phyloP scores from a whole-genome alignment of 2,113 vertebrate genomes.

The Irena cyanogastra region DNA sequence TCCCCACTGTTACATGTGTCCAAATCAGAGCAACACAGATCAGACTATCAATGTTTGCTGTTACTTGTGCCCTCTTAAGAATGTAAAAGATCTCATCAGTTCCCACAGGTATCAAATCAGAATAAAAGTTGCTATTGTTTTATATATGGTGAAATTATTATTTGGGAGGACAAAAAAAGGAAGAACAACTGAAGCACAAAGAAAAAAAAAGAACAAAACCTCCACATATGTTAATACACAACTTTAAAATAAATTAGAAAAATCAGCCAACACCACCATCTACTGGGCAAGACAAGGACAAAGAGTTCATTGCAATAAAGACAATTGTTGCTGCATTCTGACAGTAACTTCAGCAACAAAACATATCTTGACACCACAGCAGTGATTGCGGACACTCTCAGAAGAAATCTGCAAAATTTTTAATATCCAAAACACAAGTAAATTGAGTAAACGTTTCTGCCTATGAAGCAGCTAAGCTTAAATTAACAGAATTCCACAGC shows the following conservation, averaged over 20 bases:
- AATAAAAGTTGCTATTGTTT: background rate
- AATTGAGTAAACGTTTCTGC: background rate
- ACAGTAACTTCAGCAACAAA: background rate
- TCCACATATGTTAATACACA: background rate
- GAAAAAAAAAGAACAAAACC: background rate
- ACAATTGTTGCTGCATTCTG: background rate
- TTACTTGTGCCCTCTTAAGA: background rate
- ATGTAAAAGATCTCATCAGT: background rate
- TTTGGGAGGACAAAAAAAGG: background rate
- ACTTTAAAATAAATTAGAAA: slow-evolving; percentile 58
- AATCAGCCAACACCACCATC: slow-evolving; percentile 74
- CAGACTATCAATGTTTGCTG: background rate
- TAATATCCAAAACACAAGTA: background rate
- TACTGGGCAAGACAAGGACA: slow-evolving; percentile 74
- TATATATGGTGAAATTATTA: background rate
- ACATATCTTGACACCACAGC: background rate
- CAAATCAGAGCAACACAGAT: background rate
- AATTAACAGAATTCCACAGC: background rate
- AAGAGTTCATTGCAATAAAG: background rate
- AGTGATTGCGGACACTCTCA: background rate
- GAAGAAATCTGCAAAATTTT: background rate
- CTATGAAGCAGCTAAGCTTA: background rate
- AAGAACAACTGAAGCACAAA: background rate
- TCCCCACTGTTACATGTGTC: background rate
- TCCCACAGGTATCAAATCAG: background rate